Conservation (phyloP, 2,888 invertebrate species). For the Andrena bicolor region DNA sequence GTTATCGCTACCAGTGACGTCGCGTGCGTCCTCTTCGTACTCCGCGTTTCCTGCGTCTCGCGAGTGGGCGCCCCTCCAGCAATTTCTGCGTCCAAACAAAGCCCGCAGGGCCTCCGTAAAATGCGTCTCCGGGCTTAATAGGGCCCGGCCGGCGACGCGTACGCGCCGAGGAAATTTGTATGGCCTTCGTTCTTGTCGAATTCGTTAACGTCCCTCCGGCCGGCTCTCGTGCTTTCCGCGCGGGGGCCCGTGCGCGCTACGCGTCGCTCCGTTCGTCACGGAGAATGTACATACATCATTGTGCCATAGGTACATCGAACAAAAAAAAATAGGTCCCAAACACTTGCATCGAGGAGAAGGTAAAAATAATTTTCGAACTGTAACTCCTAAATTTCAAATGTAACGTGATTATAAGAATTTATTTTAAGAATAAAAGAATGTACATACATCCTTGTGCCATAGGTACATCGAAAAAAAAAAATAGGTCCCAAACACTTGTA, state of each 20-base stretch:
- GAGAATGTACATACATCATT: background rate
- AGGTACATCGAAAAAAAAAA: too few species aligned
- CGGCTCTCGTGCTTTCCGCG: background rate
- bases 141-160: conserved; percentile 25
- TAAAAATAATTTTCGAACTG: too few species aligned
- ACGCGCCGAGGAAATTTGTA: conserved; percentile 48
- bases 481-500: too few species aligned
- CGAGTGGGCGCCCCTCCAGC: conserved; percentile 79
- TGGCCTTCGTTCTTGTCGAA: conserved; percentile 43
- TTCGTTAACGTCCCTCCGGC: conserved; percentile 33
- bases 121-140: conserved; percentile 52
- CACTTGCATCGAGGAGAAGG: too few species aligned
- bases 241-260: background rate
- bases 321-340: too few species aligned
- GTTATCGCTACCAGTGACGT: conserved; percentile 64
- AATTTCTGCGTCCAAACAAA: conserved; percentile 82
- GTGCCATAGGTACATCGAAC: too few species aligned
- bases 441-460: background rate
- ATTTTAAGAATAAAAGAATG: too few species aligned
- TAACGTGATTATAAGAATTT: too few species aligned
- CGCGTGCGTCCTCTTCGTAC: conserved; percentile 70
- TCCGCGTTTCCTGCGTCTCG: conserved; percentile 69
- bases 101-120: conserved; percentile 56
- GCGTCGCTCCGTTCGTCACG: background rate
- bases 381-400: too few species aligned